Evolutionary conservation across 1,140 invertebrate species (phyloP).

Genomic region (Brachystomella parvula): DNA sequence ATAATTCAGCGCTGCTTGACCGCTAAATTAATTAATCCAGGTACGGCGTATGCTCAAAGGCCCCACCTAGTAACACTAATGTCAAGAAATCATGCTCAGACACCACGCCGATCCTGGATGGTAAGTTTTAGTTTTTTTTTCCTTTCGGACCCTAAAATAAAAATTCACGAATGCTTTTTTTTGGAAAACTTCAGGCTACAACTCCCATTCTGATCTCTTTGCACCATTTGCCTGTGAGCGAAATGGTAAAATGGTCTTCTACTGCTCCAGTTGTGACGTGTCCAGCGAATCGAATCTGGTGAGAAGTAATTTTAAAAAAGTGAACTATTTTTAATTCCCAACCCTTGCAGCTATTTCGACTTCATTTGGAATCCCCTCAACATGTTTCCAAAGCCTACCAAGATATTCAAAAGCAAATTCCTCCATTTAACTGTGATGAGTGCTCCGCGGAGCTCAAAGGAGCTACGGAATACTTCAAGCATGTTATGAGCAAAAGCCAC

Average conservation of each 20-base stretch:
- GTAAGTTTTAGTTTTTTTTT: background rate
- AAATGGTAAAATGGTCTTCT: constrained; percentile 6
- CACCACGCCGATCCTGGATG: background rate
- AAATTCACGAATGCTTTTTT: background rate
- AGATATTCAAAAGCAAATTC: background rate
- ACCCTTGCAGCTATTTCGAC: background rate
- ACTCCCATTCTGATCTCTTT: background rate
- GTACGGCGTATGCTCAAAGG: background rate
- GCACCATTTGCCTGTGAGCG: background rate
- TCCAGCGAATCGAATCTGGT: background rate
- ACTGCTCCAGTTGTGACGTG: background rate
- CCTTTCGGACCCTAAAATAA: background rate
- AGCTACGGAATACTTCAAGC: background rate
- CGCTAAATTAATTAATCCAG: background rate
- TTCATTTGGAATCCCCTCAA: background rate
- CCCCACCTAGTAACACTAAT: background rate
- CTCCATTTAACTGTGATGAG: background rate
- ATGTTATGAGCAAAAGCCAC: background rate
- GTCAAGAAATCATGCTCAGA: background rate
- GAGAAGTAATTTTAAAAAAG: background rate
- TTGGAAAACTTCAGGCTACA: background rate
- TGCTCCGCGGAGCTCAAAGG: background rate
- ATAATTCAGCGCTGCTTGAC: background rate
- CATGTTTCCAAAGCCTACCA: background rate
- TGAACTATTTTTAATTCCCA: background rate